A percentile compares a stretch with the other conserved stretches of the same genome.
Conservation (phyloP, 2,797 vertebrate species). For the Sebastes dallii region DNA sequence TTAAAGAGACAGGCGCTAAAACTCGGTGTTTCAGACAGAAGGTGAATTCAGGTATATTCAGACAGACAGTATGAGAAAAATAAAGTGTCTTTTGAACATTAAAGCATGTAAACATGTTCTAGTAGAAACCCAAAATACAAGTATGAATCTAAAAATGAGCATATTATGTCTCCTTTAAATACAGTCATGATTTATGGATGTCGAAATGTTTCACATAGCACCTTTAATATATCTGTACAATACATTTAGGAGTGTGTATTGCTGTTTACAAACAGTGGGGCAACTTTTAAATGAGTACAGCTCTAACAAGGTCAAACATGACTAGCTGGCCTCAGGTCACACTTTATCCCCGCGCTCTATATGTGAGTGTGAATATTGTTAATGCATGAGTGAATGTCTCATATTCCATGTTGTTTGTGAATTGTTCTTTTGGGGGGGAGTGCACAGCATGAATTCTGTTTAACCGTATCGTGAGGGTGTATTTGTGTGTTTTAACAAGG, state of each 20-base stretch:
- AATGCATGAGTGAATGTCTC: neutral
- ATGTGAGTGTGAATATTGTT: neutral
- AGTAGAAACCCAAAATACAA: neutral
- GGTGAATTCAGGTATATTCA: no score
- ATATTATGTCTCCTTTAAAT: neutral
- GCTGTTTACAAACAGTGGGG: neutral
- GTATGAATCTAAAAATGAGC: neutral
- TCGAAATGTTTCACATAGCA: neutral
- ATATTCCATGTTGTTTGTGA: neutral
- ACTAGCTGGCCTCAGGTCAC: slow-evolving; percentile 18
- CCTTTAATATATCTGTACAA: neutral
- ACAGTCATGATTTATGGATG: neutral
- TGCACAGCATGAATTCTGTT: neutral
- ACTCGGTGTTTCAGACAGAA: no score
- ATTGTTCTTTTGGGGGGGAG: neutral
- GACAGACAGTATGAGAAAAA: no score
- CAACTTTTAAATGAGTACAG: neutral
- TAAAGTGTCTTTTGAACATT: neutral
- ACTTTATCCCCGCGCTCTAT: neutral
- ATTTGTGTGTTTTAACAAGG: slow-evolving; percentile 23
- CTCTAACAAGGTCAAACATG: slow-evolving; percentile 5
- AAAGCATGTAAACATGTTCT: neutral
- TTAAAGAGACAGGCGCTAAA: no score
- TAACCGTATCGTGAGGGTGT: neutral
- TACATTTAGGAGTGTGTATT: neutral